Percentiles rank a stretch among this genome's conserved stretches.
phyloP scores from a whole-genome alignment of 2,797 vertebrate species.

The Sebastes glaucus region DNA sequence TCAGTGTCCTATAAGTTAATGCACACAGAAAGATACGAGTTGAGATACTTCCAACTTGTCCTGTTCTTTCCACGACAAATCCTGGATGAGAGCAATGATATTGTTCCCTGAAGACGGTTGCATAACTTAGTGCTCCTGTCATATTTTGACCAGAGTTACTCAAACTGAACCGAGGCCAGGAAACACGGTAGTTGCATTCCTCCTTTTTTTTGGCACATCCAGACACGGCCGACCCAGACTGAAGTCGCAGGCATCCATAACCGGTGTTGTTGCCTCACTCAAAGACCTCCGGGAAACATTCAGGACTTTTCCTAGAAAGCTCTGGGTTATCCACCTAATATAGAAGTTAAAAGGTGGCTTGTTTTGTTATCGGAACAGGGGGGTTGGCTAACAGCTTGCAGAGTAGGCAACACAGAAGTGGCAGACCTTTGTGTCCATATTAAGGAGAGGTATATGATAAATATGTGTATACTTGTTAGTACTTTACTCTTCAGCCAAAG shows the following conservation, averaged over 20 bases:
- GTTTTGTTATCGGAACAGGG: not conserved
- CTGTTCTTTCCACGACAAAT: not conserved
- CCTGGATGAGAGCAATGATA: not conserved
- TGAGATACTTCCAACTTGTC: not conserved
- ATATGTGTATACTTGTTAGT: not conserved
- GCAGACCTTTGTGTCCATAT: not conserved
- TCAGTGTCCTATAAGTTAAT: not conserved
- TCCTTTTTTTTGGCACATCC: constrained; percentile 48
- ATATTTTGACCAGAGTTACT: constrained; percentile 29
- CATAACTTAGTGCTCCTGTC: constrained; percentile 2
- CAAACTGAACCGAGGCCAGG: constrained; percentile 26
- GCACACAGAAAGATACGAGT: not conserved
- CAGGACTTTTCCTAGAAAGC: constrained; percentile 47
- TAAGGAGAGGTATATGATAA: not conserved
- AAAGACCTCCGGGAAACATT: constrained; percentile 38
- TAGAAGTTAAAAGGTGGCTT: not conserved
- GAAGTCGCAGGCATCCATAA: constrained; percentile 29
- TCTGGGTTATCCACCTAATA: not conserved
- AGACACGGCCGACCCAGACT: constrained; percentile 42
- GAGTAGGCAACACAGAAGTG: not conserved
- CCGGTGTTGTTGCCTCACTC: constrained; percentile 15
- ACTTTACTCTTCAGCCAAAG: not conserved
- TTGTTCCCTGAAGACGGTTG: constrained; percentile 16
- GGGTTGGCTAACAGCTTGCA: not conserved
- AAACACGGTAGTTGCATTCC: constrained; percentile 36